Percentiles rank a stretch among this genome's conserved stretches.
Evolutionary conservation across 2,113 vertebrate species (phyloP).

Genomic region (Geococcyx californianus): DNA sequence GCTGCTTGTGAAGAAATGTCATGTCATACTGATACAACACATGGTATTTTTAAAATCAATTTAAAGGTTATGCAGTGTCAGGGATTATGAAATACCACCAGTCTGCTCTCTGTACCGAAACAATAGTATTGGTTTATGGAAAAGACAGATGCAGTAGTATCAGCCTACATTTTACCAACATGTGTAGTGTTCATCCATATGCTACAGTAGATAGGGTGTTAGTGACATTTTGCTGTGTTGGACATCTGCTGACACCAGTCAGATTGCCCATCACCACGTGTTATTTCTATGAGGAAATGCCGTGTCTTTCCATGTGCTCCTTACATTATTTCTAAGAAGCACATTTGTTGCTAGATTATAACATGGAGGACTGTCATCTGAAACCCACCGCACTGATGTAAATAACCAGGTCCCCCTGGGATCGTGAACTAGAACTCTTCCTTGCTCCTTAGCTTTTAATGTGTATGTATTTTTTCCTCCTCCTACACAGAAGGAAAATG

Average conservation of each 20-base stretch:
- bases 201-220: neutral
- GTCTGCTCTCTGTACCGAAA: constrained; percentile 3
- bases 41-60: constrained; percentile 6
- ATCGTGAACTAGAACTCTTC: neutral
- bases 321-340: neutral
- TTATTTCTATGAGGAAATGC: neutral
- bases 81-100: constrained; percentile 1
- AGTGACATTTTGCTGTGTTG: neutral
- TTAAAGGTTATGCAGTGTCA: neutral
- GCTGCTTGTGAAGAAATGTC: neutral
- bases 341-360: constrained; percentile 31
- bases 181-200: neutral
- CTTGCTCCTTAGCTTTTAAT: neutral
- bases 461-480: neutral
- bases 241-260: constrained; percentile 9
- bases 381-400: neutral
- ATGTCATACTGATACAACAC: neutral
- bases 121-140: neutral
- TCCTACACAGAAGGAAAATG: neutral
- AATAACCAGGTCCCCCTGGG: neutral
- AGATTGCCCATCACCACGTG: neutral
- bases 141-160: constrained; percentile 32
- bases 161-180: neutral
- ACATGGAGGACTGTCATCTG: neutral
- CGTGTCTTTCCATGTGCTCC: neutral